These are phyloP conservation scores for Acrobasis suavella DNA, from an alignment of 2,888 invertebrate species.

Conservation along the genomic window DNA sequence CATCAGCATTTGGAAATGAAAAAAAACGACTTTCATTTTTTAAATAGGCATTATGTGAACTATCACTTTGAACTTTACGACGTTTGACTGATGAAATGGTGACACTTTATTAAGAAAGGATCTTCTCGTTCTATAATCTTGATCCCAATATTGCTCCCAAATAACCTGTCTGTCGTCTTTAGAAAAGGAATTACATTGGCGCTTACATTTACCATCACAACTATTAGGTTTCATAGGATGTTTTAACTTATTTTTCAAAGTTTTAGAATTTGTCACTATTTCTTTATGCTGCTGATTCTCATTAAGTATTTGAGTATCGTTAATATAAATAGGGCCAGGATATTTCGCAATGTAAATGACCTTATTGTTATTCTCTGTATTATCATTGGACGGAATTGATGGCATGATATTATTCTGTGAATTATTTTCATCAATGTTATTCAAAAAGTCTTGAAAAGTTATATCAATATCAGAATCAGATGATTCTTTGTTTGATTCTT, in stretches of 20 bases:
- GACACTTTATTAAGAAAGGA: conserved; percentile 23
- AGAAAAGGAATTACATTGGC: conserved; percentile 24
- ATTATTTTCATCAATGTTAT: too few relatives aligned
- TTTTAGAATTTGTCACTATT: too few relatives aligned
- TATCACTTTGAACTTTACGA: conserved; percentile 20
- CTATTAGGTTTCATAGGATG: conserved; percentile 26
- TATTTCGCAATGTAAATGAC: conserved; percentile 22
- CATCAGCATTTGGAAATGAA: not conserved
- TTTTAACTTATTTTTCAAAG: conserved; percentile 25
- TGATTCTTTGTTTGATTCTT: too few relatives aligned
- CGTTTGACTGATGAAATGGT: conserved; percentile 15
- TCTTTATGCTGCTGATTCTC: not conserved
- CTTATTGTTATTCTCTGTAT: not conserved
- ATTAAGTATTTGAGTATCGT: conserved; percentile 17
- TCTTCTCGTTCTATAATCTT: conserved; percentile 20
- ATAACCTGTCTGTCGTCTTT: conserved; percentile 23
- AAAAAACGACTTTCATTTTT: conserved; percentile 9
- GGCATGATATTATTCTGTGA: too few relatives aligned
- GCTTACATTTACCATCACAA: conserved; percentile 28
- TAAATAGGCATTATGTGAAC: not conserved
- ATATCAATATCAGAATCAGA: not conserved
- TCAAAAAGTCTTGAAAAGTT: too few relatives aligned
- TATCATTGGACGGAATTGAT: too few relatives aligned
- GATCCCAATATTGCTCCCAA: conserved; percentile 24
- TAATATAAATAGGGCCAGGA: conserved; percentile 23